These are phyloP conservation scores for Mus minutoides DNA, from an alignment of 2,797 vertebrate species.

Conservation along the genomic window DNA sequence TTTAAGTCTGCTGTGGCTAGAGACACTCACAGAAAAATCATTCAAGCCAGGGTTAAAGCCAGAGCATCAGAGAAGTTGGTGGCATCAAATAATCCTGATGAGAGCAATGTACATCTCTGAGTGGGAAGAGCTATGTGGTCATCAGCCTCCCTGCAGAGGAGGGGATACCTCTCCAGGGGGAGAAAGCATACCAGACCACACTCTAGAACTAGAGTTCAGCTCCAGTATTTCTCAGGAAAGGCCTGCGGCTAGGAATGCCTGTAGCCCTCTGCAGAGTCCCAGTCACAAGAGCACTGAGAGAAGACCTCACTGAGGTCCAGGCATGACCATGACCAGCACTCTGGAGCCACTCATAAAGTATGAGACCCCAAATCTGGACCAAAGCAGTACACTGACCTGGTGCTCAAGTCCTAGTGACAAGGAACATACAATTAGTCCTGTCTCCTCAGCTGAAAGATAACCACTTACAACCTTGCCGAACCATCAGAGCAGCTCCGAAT, in stretches of 20 bases:
- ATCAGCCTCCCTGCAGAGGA: neutral
- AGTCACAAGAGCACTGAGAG: neutral
- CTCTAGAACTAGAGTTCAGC: neutral
- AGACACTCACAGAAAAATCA: neutral
- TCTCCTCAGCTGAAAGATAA: constrained; percentile 80
- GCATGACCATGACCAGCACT: neutral
- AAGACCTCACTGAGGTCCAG: neutral
- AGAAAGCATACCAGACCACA: constrained; percentile 1
- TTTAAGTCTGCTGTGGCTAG: neutral
- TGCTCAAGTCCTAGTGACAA: neutral
- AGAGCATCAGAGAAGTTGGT: neutral
- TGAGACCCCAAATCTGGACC: constrained; percentile 7
- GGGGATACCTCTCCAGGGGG: neutral
- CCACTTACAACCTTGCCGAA: constrained; percentile 80
- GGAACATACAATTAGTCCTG: neutral
- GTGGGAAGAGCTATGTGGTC: constrained; percentile 39
- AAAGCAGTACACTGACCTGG: constrained; percentile 1
- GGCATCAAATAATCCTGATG: constrained; percentile 25
- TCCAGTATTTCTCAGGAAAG: constrained; percentile 46
- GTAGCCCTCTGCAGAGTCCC: neutral
- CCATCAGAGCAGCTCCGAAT: constrained; percentile 85
- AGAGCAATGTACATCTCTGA: constrained; percentile 23
- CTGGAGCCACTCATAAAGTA: neutral
- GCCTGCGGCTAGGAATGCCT: neutral
- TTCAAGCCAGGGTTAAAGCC: neutral